phyloP scores from a whole-genome alignment of 2,797 vertebrate genomes.

The Enteromius trimaculatus region DNA sequence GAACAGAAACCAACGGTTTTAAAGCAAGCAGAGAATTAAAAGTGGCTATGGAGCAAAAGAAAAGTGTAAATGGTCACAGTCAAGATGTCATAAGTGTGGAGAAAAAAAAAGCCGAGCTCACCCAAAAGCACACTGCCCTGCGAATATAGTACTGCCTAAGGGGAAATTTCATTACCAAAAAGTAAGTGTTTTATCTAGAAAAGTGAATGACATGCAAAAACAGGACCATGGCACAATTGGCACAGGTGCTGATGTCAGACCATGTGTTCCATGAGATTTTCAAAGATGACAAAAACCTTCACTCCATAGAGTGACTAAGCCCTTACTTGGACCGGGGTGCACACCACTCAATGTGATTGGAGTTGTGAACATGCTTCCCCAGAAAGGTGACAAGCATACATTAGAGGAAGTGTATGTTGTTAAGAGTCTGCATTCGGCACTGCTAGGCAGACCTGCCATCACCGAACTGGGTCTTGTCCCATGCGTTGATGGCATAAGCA shows the following conservation, averaged over 20 bases:
- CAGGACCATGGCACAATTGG: background rate
- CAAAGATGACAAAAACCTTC: background rate
- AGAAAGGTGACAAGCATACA: background rate
- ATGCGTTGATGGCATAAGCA: conserved; percentile 7
- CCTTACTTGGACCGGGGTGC: background rate
- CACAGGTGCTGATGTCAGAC: background rate
- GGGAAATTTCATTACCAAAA: conserved; percentile 7
- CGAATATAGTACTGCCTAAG: conserved; percentile 1
- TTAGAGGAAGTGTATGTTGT: background rate
- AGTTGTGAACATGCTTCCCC: background rate
- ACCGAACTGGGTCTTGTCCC: conserved; percentile 28
- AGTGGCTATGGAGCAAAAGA: background rate
- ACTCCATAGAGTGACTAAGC: background rate
- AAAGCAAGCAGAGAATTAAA: conserved; percentile 16
- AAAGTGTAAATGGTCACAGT: background rate
- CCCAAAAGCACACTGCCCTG: background rate
- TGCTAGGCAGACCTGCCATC: conserved; percentile 28
- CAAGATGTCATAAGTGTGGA: conserved; percentile 26
- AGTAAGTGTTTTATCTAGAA: conserved; percentile 5
- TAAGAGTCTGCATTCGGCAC: conserved; percentile 1
- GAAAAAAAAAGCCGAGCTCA: background rate
- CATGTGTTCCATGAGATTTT: background rate
- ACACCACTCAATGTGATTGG: background rate
- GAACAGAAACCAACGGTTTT: background rate
- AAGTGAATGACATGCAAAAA: conserved; percentile 1